Conservation (phyloP, 1,140 invertebrate species). For the Vanessa atalanta region DNA sequence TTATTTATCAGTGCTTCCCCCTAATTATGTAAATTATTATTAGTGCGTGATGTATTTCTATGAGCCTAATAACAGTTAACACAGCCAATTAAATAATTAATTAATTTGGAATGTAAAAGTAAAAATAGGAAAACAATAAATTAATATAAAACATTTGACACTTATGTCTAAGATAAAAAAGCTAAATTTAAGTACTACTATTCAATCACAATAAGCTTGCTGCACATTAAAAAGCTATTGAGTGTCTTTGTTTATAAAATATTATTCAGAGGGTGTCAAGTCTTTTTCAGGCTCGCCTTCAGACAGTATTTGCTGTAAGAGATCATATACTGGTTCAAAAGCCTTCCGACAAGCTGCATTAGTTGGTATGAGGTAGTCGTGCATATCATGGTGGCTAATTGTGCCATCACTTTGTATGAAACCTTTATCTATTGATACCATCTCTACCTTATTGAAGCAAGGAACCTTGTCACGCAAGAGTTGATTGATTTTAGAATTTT, state of each 20-base stretch:
- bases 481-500: slow-evolving; percentile 88
- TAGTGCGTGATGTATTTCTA: slow-evolving; percentile 17
- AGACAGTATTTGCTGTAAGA: slow-evolving; percentile 87
- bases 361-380: slow-evolving; percentile 93
- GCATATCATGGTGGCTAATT: slow-evolving; percentile 93
- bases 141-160: slow-evolving; percentile 53
- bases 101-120: slow-evolving; percentile 75
- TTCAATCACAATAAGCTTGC: slow-evolving; percentile 75
- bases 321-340: slow-evolving; percentile 90
- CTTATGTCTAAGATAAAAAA: slow-evolving; percentile 74
- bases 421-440: slow-evolving; percentile 87
- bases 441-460: slow-evolving; percentile 84
- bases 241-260: slow-evolving; percentile 41
- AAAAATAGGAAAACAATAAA: slow-evolving; percentile 55
- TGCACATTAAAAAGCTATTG: slow-evolving; percentile 65
- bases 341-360: slow-evolving; percentile 91
- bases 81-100: slow-evolving; percentile 55
- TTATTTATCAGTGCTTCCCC: neutral
- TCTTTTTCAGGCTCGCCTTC: slow-evolving; percentile 88
- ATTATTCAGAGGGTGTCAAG: slow-evolving; percentile 86
- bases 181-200: slow-evolving; percentile 74
- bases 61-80: slow-evolving; percentile 39
- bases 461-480: slow-evolving; percentile 84
- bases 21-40: slow-evolving; percentile 16
- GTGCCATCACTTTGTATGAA: slow-evolving; percentile 88